A percentile compares a stretch with the other conserved stretches of the same genome.
These are phyloP conservation scores for Pachycephus smyrnensis DNA, from an alignment of 2,888 invertebrate species.

Conservation along the genomic window DNA sequence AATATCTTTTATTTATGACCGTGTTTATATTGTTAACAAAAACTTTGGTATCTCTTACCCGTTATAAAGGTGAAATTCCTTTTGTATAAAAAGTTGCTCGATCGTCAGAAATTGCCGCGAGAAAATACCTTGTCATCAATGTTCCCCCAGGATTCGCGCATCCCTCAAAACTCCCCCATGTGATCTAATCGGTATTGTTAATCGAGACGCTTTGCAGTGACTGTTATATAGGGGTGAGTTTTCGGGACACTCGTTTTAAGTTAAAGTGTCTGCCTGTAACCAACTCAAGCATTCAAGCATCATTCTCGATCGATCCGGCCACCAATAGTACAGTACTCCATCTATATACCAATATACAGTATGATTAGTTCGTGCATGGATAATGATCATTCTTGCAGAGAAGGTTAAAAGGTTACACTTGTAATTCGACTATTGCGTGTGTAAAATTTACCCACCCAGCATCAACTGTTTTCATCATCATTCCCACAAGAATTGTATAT, in stretches of 20 bases:
- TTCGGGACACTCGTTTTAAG: background rate
- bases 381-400: background rate
- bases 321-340: background rate
- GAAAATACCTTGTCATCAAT: background rate
- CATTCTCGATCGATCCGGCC: background rate
- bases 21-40: background rate
- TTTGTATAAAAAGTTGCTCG: background rate
- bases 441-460: background rate
- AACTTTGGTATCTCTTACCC: background rate
- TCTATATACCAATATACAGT: background rate
- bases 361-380: background rate
- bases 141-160: background rate
- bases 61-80: background rate
- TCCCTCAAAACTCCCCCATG: background rate
- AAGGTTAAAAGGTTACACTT: background rate
- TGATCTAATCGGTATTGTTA: background rate
- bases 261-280: background rate
- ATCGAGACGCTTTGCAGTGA: background rate
- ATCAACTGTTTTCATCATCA: background rate
- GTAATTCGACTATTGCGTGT: background rate
- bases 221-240: background rate
- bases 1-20: background rate
- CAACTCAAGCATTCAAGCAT: background rate
- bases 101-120: background rate
- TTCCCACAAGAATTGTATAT: background rate